Conservation (phyloP, 2,888 invertebrate genomes). For the Muscina levida region DNA sequence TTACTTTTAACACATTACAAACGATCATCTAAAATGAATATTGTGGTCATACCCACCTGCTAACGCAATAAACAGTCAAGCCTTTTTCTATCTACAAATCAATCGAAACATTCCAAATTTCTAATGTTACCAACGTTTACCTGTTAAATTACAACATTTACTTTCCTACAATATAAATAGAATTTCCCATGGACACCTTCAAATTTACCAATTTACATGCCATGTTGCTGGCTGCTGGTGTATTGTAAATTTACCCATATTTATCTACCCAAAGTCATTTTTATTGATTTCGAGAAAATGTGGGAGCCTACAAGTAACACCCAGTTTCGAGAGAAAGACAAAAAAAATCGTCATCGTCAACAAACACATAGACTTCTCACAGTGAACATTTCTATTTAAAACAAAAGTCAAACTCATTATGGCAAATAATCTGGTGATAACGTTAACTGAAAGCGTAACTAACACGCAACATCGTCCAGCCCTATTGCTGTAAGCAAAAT, state of each 20-base stretch:
- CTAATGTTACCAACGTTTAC: too few relatives aligned
- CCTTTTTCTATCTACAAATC: too few relatives aligned
- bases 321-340: neutral
- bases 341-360: slow-evolving; percentile 1
- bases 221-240: neutral
- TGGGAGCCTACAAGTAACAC: slow-evolving; percentile 8
- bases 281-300: slow-evolving; percentile 3
- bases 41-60: too few relatives aligned
- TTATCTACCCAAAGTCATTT: neutral
- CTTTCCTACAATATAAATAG: too few relatives aligned
- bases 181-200: too few relatives aligned
- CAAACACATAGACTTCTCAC: slow-evolving; percentile 20
- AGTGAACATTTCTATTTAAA: neutral
- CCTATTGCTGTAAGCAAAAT: slow-evolving; percentile 6
- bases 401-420: slow-evolving; percentile 60
- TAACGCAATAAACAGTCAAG: too few relatives aligned
- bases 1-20: too few relatives aligned
- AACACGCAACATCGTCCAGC: slow-evolving; percentile 52
- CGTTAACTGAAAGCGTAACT: slow-evolving; percentile 63
- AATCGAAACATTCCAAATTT: too few relatives aligned
- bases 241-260: neutral
- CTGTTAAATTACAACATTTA: too few relatives aligned
- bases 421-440: slow-evolving; percentile 61
- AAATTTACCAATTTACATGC: neutral
- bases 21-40: too few relatives aligned